Evolutionary conservation across 1,140 invertebrate species (phyloP).

Genomic region (Oryzaephilus surinamensis): DNA sequence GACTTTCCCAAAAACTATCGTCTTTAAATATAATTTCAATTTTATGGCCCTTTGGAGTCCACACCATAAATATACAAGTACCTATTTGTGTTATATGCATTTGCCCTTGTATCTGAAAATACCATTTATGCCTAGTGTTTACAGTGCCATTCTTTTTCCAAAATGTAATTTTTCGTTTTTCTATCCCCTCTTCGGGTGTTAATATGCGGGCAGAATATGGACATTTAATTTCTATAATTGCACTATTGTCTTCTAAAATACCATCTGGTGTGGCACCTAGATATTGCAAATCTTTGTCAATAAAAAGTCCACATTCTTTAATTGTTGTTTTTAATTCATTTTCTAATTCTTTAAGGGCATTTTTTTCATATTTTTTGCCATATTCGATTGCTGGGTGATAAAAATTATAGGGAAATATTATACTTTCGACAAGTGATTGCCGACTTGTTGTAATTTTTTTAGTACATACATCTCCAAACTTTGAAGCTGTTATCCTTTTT

Average conservation of each 20-base stretch:
- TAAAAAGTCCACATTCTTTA: slow-evolving; percentile 14
- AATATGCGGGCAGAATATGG: slow-evolving; percentile 14
- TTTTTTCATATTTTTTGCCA: slow-evolving; percentile 16
- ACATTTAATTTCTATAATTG: slow-evolving; percentile 20
- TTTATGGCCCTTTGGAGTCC: no score
- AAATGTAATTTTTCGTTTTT: slow-evolving; percentile 13
- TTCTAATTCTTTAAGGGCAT: slow-evolving; percentile 12
- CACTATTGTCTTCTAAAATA: slow-evolving; percentile 12
- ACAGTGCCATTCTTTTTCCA: no score
- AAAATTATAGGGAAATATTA: no score
- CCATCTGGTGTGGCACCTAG: slow-evolving; percentile 20
- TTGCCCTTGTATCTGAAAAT: no score
- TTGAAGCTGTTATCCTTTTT: slow-evolving; percentile 23
- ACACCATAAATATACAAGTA: no score
- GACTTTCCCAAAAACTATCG: no score
- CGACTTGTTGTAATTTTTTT: slow-evolving; percentile 13
- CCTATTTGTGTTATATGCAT: no score
- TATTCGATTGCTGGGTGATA: no score
- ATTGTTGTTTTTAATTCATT: slow-evolving; percentile 12
- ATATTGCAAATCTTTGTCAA: slow-evolving; percentile 15
- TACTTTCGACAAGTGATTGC: no score
- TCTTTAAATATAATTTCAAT: no score
- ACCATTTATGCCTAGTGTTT: no score
- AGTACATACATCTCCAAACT: slow-evolving; percentile 25
- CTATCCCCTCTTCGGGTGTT: slow-evolving; percentile 12